Evolutionary conservation across 2,888 invertebrate genomes (phyloP), one percentile per base, ranked within the genome.

Genomic region (Eurytoma californica): DNA sequence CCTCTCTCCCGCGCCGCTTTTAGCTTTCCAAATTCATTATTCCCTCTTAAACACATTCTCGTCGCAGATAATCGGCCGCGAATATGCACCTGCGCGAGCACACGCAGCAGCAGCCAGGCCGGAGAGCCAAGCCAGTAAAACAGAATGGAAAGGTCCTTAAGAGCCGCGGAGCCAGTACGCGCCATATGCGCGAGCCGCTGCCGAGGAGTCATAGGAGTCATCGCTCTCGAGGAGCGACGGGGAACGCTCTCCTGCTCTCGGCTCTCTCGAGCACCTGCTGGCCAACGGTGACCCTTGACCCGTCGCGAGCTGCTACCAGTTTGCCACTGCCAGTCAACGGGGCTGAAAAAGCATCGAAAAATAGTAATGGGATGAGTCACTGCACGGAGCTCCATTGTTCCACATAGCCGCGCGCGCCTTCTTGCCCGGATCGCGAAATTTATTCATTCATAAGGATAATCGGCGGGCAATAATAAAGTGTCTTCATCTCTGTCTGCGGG

Each of bases 11-110:
- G 58, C n/a, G n/a, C 49, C 58, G 24, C 18, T 4, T 16, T n/a
- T 53, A 20, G 72, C 80, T 80, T 77, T 73, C 78, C 80, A 75
- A 80, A 80, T 80, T 80, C 80, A 78, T 80, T 80, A 80, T 72
- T 78, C 68, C 69, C 69, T 74, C 74, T 73, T 73, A 70, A 80
- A 77, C 61, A 76, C 72, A 80, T 72, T 80, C 80, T 61, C 68
- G 18, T 18, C 51, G 13, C 49, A 68, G 77, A 77, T 80, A 77
- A 80, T 80, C 76, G 76, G 30, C 30, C 30, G 65, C 72, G 16
- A 28, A 24, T 39, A 58, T 49, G 61, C 61, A 28, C 55, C 28
- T 55, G 63, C 73, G 58, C 47, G 39, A 63, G 65, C 72, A 55
- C 18, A 14, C 20, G 14, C 16, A 12, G 47, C 53, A 20, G 24